Evolutionary conservation across 2,888 invertebrate genomes (phyloP), one percentile per base, ranked within the genome.

Genomic region (Tholera decimalis): DNA sequence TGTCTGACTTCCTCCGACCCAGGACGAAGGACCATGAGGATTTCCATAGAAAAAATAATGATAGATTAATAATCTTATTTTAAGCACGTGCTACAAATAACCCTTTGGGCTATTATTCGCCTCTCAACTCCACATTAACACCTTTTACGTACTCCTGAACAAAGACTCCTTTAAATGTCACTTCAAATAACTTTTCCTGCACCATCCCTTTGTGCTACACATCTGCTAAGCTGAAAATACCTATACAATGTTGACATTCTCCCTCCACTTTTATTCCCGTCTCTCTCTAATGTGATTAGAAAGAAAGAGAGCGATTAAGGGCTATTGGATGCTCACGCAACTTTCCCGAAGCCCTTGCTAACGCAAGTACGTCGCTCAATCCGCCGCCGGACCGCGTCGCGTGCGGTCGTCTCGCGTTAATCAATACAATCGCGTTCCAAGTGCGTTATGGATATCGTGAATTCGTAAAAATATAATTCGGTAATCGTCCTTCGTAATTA

Each of bases 381-480:
- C 92, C 92, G 94, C 90, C 90, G 87, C 76, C 81, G 86, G 87
- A 83, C 80, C 74, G 83, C 91, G 91, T 86, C 78, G 90, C 75
- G 91, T 71, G 93, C 93, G 94, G 93, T 86, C 84, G 93, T 90
- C 83, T 73, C 73, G 85, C 84, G 87, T 86, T 71, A 64, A 75
- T 78, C 73, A 71, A 67, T 70, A 77, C 63, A 70, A 33, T 11
- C 73, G 74, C 57, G 55, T 57, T 18, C 13, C 33, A 50, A 58
- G 78, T 80, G 83, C 80, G 84, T 82, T 80, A 76, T 78, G 79
- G 68, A 81, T 77, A 80, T 85, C 84, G 85, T 69, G 82, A 68
- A 66, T 82, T 80, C 72, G 77, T 80, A 73, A 74, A 59, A 62
- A 63, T 60, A 2, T 67, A 58, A 66, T 70, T 69, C 60, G 61